These are phyloP conservation scores for Drosophila auraria DNA, from an alignment of 1,140 invertebrate genomes.

Conservation along the genomic window DNA sequence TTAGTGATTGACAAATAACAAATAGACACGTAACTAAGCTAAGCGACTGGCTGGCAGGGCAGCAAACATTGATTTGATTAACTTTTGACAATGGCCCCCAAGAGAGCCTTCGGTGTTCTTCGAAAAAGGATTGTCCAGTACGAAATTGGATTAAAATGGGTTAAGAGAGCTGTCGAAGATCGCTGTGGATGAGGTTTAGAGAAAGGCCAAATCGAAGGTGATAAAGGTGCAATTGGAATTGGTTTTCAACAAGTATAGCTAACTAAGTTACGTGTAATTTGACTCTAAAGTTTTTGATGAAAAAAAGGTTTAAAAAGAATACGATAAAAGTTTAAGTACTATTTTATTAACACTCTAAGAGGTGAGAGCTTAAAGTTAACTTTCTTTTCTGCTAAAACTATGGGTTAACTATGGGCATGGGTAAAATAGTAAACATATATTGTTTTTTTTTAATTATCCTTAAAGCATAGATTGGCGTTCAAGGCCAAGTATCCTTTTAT, in stretches of 20 bases:
- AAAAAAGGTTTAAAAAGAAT: too few relatives aligned
- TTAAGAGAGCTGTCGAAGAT: neutral
- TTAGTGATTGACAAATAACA: constrained; percentile 82
- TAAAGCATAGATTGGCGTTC: too few relatives aligned
- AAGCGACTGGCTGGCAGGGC: constrained; percentile 46
- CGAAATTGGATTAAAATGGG: constrained; percentile 44
- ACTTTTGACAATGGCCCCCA: constrained; percentile 65
- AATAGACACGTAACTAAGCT: constrained; percentile 74
- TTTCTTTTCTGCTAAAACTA: too few relatives aligned
- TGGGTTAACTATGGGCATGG: too few relatives aligned
- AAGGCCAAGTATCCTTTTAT: too few relatives aligned
- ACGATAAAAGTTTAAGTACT: too few relatives aligned
- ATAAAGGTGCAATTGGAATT: neutral
- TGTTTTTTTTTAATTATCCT: too few relatives aligned
- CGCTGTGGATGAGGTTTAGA: neutral
- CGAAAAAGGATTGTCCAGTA: constrained; percentile 23
- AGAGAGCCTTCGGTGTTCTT: constrained; percentile 3
- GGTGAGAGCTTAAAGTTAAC: too few relatives aligned
- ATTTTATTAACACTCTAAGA: too few relatives aligned
- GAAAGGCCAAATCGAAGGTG: neutral
- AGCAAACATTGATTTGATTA: constrained; percentile 78
- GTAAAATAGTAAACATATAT: too few relatives aligned
- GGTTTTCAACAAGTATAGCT: neutral
- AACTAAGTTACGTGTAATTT: neutral
- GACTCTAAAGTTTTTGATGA: too few relatives aligned